These are phyloP conservation scores for Petromus typicus DNA, from an alignment of 2,113 vertebrate species.

Conservation along the genomic window DNA sequence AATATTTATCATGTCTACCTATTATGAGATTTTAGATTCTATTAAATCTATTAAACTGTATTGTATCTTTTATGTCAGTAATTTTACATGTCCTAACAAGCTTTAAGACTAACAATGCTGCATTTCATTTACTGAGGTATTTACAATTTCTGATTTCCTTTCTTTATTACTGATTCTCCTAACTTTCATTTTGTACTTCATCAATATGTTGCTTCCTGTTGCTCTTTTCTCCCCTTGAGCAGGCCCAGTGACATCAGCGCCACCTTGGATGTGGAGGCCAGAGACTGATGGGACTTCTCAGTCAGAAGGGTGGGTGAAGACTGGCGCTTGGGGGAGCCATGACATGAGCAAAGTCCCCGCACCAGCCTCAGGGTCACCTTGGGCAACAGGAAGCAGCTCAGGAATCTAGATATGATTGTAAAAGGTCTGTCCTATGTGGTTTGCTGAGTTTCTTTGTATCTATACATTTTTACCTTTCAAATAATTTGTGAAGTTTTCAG, in stretches of 20 bases:
- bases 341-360: no score
- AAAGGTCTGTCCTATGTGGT: background rate
- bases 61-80: constrained; percentile 29
- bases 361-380: no score
- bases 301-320: no score
- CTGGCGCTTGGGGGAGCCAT: no score
- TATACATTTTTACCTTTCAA: constrained; percentile 30
- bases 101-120: background rate
- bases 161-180: background rate
- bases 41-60: background rate
- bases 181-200: background rate
- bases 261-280: no score
- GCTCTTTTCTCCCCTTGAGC: no score
- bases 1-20: background rate
- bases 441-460: constrained; percentile 5
- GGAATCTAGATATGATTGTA: background rate
- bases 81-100: background rate
- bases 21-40: no score
- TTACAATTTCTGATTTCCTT: background rate
- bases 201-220: no score
- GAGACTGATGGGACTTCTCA: no score
- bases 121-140: background rate
- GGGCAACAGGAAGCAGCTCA: no score
- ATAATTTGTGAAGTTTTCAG: background rate
- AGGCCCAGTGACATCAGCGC: no score